phyloP scores from a whole-genome alignment of 2,113 vertebrate species.

The Hydrochoerus hydrochaeris region DNA sequence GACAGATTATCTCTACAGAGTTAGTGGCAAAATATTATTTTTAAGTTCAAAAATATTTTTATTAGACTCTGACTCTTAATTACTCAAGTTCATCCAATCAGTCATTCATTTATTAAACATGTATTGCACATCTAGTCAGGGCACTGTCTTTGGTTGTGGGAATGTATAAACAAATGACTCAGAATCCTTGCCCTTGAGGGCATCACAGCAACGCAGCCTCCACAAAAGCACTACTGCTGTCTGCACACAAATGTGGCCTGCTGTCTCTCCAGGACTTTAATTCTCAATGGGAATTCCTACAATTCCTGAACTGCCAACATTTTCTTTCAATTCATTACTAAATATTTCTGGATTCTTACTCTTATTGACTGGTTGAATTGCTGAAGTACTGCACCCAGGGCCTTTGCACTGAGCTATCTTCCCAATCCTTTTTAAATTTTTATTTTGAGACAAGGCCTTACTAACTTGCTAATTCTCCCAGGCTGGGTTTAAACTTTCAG shows the following conservation, averaged over 20 bases:
- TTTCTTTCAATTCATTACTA: not conserved
- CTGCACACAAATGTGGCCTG: accelerated
- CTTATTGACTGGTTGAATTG: not conserved
- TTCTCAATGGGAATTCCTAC: not conserved
- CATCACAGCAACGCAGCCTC: accelerated
- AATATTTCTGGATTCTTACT: not conserved
- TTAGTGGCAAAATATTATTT: not conserved
- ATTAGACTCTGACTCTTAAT: not conserved
- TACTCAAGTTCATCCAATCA: not conserved
- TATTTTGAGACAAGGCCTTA: not conserved
- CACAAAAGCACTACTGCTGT: not conserved
- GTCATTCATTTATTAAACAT: not conserved
- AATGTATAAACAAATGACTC: no score
- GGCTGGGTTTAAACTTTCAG: not conserved
- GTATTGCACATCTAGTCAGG: not conserved
- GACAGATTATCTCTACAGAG: not conserved
- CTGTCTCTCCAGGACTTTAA: not conserved
- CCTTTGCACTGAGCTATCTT: not conserved
- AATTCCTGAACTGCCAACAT: not conserved
- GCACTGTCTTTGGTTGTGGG: no score
- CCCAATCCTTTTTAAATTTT: not conserved
- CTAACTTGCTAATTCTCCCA: not conserved
- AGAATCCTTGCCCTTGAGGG: not conserved
- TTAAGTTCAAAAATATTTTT: not conserved
- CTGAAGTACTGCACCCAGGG: not conserved